A percentile compares a stretch with the other conserved stretches of the same genome.
Evolutionary conservation across 2,797 vertebrate genomes (phyloP).

Genomic region (Leptodactylus fallax): DNA sequence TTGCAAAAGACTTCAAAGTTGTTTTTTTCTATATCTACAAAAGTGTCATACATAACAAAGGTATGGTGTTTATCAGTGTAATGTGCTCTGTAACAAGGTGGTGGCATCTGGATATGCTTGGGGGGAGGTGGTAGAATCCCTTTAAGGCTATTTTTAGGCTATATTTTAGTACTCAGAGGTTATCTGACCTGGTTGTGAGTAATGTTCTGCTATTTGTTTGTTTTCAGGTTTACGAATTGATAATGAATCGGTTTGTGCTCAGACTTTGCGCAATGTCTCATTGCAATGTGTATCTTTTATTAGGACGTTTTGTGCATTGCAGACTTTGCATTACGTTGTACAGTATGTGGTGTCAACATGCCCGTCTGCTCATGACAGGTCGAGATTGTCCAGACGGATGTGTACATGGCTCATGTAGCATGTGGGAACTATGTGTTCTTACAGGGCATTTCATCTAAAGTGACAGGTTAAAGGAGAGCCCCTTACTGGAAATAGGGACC

Average conservation of each 20-base stretch:
- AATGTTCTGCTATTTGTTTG: conserved; percentile 18
- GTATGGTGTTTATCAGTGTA: too few species aligned
- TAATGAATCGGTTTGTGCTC: neutral
- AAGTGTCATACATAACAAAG: too few species aligned
- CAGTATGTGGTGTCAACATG: too few species aligned
- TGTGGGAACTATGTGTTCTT: neutral
- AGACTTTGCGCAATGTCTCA: neutral
- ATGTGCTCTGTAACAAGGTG: too few species aligned
- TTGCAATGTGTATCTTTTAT: neutral
- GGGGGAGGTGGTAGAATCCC: too few species aligned
- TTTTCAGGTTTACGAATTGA: neutral
- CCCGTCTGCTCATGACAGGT: neutral
- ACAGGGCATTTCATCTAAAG: neutral
- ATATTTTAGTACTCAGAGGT: neutral
- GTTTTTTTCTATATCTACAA: too few species aligned
- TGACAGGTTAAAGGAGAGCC: too few species aligned
- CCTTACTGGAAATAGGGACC: too few species aligned
- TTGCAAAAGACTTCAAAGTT: too few species aligned
- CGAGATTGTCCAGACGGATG: neutral
- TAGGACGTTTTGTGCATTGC: conserved; percentile 9
- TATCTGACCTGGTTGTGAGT: neutral
- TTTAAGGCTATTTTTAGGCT: too few species aligned
- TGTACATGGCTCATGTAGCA: neutral
- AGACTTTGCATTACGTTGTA: neutral
- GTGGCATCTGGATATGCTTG: too few species aligned